Conservation (phyloP, 2,888 invertebrate species). For the Acrobasis suavella region DNA sequence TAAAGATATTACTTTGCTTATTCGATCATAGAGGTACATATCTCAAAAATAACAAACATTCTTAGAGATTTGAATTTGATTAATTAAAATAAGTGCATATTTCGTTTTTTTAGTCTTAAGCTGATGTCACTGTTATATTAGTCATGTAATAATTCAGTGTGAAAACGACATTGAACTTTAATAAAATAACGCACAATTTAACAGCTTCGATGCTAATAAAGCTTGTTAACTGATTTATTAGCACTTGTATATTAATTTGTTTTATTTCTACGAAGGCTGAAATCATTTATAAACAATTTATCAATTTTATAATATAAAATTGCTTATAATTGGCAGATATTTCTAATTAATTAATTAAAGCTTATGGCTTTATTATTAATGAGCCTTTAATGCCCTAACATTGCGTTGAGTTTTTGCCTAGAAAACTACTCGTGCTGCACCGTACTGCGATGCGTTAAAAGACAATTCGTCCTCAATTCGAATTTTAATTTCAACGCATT, state of each 20-base stretch:
- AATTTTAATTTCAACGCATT: too few species aligned
- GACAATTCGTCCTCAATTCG: too few species aligned
- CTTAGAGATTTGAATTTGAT: too few species aligned
- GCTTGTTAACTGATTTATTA: conserved; percentile 21
- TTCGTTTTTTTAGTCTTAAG: not conserved
- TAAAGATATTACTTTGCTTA: too few species aligned
- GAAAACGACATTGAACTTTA: conserved; percentile 23
- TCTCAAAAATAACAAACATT: too few species aligned
- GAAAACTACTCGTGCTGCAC: too few species aligned
- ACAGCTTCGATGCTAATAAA: conserved; percentile 14
- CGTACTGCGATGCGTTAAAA: too few species aligned
- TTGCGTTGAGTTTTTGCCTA: too few species aligned
- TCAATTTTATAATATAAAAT: conserved; percentile 10
- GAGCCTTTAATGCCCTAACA: too few species aligned
- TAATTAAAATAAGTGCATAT: not conserved
- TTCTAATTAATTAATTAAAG: not conserved
- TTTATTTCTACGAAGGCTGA: conserved; percentile 16
- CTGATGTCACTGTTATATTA: not conserved
- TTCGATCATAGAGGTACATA: too few species aligned
- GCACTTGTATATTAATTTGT: conserved; percentile 10
- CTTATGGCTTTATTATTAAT: too few species aligned
- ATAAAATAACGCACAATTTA: conserved; percentile 8
- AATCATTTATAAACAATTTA: conserved; percentile 12
- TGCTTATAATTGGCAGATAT: not conserved
- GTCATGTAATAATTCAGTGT: conserved; percentile 12